Evolutionary conservation across 2,797 vertebrate genomes (phyloP).

Genomic region (Sebastes nivosus): DNA sequence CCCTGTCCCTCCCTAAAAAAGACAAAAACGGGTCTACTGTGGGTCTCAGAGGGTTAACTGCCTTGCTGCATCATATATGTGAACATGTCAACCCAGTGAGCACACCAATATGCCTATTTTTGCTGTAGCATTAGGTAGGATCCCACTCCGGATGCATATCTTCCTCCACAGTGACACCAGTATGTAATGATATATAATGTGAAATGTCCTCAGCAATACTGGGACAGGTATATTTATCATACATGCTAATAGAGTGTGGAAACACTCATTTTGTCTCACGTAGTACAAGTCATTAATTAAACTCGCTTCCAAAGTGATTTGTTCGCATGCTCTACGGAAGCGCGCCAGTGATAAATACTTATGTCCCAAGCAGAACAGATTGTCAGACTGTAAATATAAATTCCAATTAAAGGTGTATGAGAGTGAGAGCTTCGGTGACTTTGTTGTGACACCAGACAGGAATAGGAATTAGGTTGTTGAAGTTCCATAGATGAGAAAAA

Average conservation of each 20-base stretch:
- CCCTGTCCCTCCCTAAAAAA: not conserved
- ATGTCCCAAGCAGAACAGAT: conserved; percentile 33
- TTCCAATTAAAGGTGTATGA: conserved; percentile 50
- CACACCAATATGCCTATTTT: not conserved
- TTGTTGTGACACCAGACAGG: conserved; percentile 22
- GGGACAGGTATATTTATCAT: conserved; percentile 66
- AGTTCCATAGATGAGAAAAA: not conserved
- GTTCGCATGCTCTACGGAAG: conserved; percentile 38
- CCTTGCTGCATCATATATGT: not conserved
- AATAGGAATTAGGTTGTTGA: conserved; percentile 6
- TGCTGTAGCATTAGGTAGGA: not conserved
- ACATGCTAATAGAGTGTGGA: conserved; percentile 71
- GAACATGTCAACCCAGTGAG: not conserved
- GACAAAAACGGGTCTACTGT: not conserved
- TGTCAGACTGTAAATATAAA: conserved; percentile 52
- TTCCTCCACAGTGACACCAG: conserved; percentile 17
- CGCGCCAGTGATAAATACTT: conserved; percentile 49
- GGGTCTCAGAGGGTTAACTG: not conserved
- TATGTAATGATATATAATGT: conserved; percentile 44
- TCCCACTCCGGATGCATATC: conserved; percentile 6
- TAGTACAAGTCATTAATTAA: conserved; percentile 66
- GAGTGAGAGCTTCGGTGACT: conserved; percentile 1
- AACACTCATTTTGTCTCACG: conserved; percentile 67
- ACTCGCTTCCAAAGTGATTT: conserved; percentile 58
- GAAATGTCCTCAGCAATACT: conserved; percentile 32